phyloP scores from a whole-genome alignment of 2,113 vertebrate species.

The Piaya cayana region DNA sequence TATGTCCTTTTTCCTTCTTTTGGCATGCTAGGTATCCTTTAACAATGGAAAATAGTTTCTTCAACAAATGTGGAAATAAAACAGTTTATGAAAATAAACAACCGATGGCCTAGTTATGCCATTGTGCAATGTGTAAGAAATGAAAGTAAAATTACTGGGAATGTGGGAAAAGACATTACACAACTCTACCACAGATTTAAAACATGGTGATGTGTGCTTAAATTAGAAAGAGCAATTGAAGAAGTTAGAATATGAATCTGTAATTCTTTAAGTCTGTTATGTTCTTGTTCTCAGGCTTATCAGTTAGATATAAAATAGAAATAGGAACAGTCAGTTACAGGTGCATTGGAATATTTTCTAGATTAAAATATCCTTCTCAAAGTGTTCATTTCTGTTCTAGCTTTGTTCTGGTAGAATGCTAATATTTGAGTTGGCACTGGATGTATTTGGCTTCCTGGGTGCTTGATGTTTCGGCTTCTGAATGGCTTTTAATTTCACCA shows the following conservation, averaged over 20 bases:
- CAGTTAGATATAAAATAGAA: neutral
- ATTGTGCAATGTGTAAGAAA: neutral
- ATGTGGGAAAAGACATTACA: conserved; percentile 16
- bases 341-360: neutral
- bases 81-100: neutral
- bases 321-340: neutral
- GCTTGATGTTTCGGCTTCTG: neutral
- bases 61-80: neutral
- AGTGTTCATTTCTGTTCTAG: neutral
- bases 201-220: neutral
- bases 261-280: neutral
- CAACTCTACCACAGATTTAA: neutral
- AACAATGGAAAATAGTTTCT: neutral
- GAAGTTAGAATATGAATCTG: neutral
- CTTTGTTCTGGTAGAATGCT: neutral
- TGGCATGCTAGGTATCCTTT: neutral
- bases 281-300: neutral
- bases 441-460: neutral
- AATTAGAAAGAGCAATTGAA: conserved; percentile 16
- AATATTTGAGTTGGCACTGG: neutral
- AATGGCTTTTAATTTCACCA: neutral
- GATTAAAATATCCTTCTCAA: neutral
- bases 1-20: neutral
- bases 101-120: neutral
- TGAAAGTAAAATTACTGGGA: neutral